Percentiles rank a stretch among this genome's conserved stretches.
These are phyloP conservation scores for Acanthornis magna DNA, from an alignment of 2,797 vertebrate genomes.

Conservation along the genomic window DNA sequence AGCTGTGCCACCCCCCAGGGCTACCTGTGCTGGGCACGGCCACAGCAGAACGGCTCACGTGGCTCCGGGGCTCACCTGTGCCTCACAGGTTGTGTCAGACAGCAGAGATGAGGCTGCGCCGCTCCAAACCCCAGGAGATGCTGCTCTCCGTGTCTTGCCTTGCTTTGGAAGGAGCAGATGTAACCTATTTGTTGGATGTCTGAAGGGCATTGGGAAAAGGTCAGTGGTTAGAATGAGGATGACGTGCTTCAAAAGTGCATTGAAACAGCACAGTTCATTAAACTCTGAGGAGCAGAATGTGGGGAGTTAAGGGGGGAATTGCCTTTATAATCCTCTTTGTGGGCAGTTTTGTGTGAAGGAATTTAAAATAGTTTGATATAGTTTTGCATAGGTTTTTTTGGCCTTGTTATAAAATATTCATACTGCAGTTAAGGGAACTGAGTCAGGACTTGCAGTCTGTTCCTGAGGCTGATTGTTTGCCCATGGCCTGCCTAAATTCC, in stretches of 20 bases:
- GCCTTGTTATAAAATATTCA: background rate
- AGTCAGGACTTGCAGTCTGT: background rate
- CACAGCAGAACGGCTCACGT: background rate
- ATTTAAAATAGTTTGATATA: background rate
- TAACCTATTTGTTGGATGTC: slow-evolving; percentile 32
- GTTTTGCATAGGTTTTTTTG: background rate
- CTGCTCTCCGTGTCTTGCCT: background rate
- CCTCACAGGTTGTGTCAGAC: background rate
- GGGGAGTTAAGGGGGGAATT: background rate
- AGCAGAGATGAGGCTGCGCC: background rate
- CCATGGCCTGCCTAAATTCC: fast-evolving
- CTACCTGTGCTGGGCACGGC: background rate
- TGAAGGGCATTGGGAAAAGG: slow-evolving; percentile 34
- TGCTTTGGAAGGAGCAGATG: slow-evolving; percentile 19
- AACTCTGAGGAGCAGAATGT: background rate
- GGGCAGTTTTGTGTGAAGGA: background rate
- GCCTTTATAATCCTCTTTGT: background rate
- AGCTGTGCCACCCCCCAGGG: background rate
- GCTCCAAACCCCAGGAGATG: background rate
- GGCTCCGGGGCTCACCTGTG: background rate
- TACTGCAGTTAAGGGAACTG: background rate
- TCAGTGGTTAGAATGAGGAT: background rate
- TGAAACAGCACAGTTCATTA: background rate
- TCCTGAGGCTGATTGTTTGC: background rate
- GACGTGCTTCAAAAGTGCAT: background rate